phyloP scores from a whole-genome alignment of 1,140 invertebrate species.

The Diachasmimorpha longicaudata region DNA sequence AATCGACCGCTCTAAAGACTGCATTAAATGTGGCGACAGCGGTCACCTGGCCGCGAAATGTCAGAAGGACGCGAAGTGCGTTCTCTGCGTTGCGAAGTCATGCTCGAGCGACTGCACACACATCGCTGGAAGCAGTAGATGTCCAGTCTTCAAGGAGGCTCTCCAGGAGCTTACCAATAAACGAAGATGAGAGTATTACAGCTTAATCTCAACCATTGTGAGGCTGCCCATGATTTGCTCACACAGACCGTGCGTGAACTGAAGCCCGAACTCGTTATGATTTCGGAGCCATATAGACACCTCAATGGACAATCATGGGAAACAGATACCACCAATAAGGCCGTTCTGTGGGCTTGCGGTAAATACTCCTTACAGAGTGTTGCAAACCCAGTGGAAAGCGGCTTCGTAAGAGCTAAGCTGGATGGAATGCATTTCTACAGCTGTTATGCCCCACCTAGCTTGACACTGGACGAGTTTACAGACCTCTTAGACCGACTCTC shows the following conservation, averaged over 20 bases:
- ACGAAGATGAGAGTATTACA: conserved; percentile 5
- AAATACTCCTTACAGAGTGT: no score
- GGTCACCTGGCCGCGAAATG: neutral
- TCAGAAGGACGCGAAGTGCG: neutral
- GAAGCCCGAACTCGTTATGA: neutral
- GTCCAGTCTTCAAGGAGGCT: conserved; percentile 1
- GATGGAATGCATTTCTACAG: conserved; percentile 1
- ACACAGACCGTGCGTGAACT: neutral
- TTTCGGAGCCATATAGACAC: neutral
- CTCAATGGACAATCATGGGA: neutral
- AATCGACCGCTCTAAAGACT: conserved; percentile 1
- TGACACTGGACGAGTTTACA: neutral
- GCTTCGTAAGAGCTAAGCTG: neutral
- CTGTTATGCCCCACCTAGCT: conserved; percentile 16
- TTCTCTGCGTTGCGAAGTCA: neutral
- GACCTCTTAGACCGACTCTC: neutral
- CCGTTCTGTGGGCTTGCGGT: neutral
- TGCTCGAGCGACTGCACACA: neutral
- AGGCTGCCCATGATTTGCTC: conserved; percentile 14
- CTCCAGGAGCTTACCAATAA: neutral
- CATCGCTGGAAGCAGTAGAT: neutral
- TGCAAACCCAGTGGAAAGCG: neutral
- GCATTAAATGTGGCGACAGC: neutral
- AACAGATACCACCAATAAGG: neutral
- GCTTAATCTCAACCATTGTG: no score